Conservation (phyloP, 2,113 vertebrate species). For the Pteronura brasiliensis region DNA sequence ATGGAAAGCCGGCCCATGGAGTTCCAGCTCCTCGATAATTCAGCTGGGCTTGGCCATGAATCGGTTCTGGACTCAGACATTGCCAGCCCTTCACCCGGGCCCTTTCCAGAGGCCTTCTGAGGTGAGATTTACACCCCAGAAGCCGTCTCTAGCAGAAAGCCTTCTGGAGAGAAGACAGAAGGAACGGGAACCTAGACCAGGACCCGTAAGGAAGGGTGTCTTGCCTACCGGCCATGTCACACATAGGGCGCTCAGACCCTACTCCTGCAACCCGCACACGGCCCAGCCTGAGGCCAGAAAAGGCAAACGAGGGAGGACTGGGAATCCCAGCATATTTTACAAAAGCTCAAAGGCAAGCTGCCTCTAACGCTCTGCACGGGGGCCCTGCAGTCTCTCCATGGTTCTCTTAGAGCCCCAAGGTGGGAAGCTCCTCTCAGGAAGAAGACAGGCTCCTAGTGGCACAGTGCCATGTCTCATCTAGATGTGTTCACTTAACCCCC, state of each 20-base stretch:
- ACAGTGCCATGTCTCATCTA: neutral
- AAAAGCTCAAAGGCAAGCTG: neutral
- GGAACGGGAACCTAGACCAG: neutral
- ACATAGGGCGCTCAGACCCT: neutral
- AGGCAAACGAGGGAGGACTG: neutral
- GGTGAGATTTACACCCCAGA: neutral
- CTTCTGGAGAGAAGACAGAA: neutral
- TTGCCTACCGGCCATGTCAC: neutral
- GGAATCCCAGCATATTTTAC: neutral
- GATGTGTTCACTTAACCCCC: neutral
- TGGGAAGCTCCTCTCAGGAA: neutral
- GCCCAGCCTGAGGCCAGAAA: neutral
- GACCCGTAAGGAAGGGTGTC: neutral
- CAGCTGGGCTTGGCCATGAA: too few species aligned
- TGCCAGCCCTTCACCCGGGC: neutral
- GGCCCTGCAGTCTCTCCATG: neutral
- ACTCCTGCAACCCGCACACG: too few species aligned
- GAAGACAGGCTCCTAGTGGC: neutral
- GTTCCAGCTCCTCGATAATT: neutral
- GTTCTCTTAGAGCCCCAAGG: neutral
- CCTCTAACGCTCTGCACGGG: neutral
- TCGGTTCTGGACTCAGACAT: fast-evolving
- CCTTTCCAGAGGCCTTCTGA: neutral
- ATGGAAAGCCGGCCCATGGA: neutral
- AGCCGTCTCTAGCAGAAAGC: neutral